Conservation (phyloP, 2,113 vertebrate genomes). For the Rhinichthys klamathensis region DNA sequence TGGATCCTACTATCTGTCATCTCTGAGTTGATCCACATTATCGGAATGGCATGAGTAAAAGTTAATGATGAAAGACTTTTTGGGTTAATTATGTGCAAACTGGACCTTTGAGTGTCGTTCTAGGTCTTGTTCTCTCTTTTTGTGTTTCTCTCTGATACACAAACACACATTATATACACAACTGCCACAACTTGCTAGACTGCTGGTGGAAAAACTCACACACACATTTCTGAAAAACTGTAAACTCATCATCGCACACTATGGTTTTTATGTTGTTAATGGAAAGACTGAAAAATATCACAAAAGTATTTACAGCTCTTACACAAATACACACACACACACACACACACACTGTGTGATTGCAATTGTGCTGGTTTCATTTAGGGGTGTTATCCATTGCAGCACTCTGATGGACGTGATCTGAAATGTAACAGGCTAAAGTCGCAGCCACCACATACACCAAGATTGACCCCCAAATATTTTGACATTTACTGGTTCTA, state of each 20-base stretch:
- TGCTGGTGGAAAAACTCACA: not conserved
- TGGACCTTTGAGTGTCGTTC: not conserved
- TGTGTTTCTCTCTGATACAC: not conserved
- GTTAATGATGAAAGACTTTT: not conserved
- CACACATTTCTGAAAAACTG: not conserved
- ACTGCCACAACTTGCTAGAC: not conserved
- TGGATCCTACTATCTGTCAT: too few relatives aligned
- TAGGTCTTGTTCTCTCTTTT: not conserved
- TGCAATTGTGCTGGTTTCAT: not conserved
- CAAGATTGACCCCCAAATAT: not conserved
- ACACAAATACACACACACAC: not conserved
- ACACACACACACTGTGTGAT: not conserved
- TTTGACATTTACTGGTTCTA: not conserved
- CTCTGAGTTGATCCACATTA: too few relatives aligned
- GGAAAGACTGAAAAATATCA: not conserved
- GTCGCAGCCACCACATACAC: not conserved
- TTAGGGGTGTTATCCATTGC: constrained; percentile 10
- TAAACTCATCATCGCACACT: not conserved
- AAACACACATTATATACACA: not conserved
- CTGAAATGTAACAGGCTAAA: not conserved
- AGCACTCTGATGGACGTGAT: constrained; percentile 14
- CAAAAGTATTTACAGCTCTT: constrained; percentile 11
- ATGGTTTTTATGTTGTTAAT: not conserved
- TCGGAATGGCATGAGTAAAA: too few relatives aligned
- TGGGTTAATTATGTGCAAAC: not conserved